Conservation (phyloP, 2,113 vertebrate species). For the Eubucco bourcierii region DNA sequence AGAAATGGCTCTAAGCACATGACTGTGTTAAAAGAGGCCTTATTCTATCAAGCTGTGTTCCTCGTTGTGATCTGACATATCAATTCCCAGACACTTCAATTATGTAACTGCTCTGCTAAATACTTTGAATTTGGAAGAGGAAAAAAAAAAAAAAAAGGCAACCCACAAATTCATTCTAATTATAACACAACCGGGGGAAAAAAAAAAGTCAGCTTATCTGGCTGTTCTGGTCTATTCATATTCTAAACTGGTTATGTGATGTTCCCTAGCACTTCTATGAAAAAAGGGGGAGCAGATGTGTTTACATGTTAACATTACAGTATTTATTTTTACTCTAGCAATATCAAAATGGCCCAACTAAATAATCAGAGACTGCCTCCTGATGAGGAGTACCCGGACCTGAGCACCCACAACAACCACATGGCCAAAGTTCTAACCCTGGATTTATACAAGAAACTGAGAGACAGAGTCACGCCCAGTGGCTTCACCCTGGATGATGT, state of each 20-base stretch:
- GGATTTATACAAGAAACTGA: constrained; percentile 77
- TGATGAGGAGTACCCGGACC: constrained; percentile 79
- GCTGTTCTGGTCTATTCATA: not conserved
- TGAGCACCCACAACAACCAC: constrained; percentile 79
- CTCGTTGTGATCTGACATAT: not conserved
- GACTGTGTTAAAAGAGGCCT: not conserved
- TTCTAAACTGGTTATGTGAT: not conserved
- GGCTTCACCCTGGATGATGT: constrained; percentile 81
- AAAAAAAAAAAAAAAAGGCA: not conserved
- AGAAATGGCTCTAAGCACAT: not conserved
- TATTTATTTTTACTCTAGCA: constrained; percentile 76
- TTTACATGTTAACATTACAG: constrained; percentile 67
- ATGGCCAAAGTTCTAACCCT: constrained; percentile 80
- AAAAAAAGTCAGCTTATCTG: not conserved
- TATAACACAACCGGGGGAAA: not conserved
- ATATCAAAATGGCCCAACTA: constrained; percentile 72
- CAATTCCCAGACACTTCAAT: constrained; percentile 7
- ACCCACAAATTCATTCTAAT: constrained; percentile 4
- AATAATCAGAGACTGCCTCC: constrained; percentile 73
- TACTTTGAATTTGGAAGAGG: constrained; percentile 28
- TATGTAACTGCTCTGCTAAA: constrained; percentile 71
- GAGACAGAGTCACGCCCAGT: constrained; percentile 71
- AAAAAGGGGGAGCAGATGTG: constrained; percentile 63
- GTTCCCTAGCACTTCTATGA: constrained; percentile 61
- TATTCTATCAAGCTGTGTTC: not conserved